Evolutionary conservation across 2,113 vertebrate genomes (phyloP).

Genomic region (Podarcis raffonei): DNA sequence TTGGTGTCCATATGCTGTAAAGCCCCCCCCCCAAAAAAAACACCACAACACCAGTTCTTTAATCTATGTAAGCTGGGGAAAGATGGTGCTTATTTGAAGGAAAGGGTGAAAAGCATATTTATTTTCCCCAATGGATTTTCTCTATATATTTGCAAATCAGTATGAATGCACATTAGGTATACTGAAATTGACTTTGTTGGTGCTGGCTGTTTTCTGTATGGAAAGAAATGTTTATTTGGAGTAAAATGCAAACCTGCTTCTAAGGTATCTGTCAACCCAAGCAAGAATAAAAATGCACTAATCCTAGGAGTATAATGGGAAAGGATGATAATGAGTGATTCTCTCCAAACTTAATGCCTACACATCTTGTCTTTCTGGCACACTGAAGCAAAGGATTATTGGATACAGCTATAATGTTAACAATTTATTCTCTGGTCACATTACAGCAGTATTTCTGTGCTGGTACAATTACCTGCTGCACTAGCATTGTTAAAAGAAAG

Average conservation of each 20-base stretch:
- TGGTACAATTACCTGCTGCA: slow-evolving; percentile 6
- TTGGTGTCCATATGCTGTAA: slow-evolving; percentile 24
- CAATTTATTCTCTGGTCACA: slow-evolving; percentile 13
- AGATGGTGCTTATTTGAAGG: slow-evolving; percentile 25
- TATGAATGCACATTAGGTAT: slow-evolving; percentile 23
- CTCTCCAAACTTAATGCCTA: slow-evolving; percentile 30
- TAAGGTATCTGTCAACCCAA: slow-evolving; percentile 37
- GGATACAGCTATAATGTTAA: slow-evolving; percentile 26
- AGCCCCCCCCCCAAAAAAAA: background rate
- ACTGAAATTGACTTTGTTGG: slow-evolving; percentile 37
- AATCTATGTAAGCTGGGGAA: slow-evolving; percentile 31
- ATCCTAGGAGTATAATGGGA: slow-evolving; percentile 42
- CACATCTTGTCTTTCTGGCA: slow-evolving; percentile 2
- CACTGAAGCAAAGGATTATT: slow-evolving; percentile 18
- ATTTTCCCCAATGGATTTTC: slow-evolving; percentile 36
- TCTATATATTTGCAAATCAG: slow-evolving; percentile 46
- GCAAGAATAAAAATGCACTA: slow-evolving; percentile 33
- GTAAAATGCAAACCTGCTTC: slow-evolving; percentile 32
- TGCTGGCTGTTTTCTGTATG: slow-evolving; percentile 32
- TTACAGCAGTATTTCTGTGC: background rate
- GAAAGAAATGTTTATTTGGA: slow-evolving; percentile 48
- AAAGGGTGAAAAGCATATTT: slow-evolving; percentile 43
- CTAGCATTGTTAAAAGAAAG: background rate
- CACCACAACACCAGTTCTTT: slow-evolving; percentile 39
- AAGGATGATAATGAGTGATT: slow-evolving; percentile 9